Base-by-base conservation (phyloP, 2,888 invertebrate species). In the Cataglyphis altisquamis region DNA sequence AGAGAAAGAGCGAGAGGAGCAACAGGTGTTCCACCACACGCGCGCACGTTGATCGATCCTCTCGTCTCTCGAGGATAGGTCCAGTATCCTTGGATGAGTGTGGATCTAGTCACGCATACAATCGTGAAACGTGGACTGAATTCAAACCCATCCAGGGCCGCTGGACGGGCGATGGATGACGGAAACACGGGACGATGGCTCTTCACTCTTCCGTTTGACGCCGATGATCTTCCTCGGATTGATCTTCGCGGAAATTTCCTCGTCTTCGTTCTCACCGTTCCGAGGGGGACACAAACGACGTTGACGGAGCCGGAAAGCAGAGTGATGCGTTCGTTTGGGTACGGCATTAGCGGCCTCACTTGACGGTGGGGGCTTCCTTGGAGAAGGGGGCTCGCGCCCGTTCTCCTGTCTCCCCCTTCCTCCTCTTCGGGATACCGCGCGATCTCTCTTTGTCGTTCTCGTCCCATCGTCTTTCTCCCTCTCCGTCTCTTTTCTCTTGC, bases 51-150 rank as follows among this genome's bases (percentile, higher is more conserved):
- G 45, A 1, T 45, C 45, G 15, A 15, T 55, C 39, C 57, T 77
- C 29, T 29, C 55, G 67, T 67, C 67, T 48, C 64, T 5, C 36
- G 32, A 45, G 21, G 32, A 70, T 36, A 32, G 60, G 95, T 93
- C 94, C 96, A 95, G 95, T 95, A 95, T 96, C 96, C 96, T 96
- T 97, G 97, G 97, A 97, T 97, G 97, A 97, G 97, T 97, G 97
- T 97, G 97, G 97, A 97, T 97, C 97, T 97, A 97, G 97, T 97
- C 97, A 97, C 97, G 97, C 95, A 95, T 91, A 94, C 92, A 93
- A 92, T 94, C 92, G 90, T 91, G 84, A 95, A 95, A 97, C 97
- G 97, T 97, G 97, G 96, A 97, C 97, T 96, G 96, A 96, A 97
- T 96, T 96, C 96, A 96, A 96, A 97, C 96, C 96, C 97, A 97